Conservation (phyloP, 2,888 invertebrate species). For the Nemapogon koenigi region DNA sequence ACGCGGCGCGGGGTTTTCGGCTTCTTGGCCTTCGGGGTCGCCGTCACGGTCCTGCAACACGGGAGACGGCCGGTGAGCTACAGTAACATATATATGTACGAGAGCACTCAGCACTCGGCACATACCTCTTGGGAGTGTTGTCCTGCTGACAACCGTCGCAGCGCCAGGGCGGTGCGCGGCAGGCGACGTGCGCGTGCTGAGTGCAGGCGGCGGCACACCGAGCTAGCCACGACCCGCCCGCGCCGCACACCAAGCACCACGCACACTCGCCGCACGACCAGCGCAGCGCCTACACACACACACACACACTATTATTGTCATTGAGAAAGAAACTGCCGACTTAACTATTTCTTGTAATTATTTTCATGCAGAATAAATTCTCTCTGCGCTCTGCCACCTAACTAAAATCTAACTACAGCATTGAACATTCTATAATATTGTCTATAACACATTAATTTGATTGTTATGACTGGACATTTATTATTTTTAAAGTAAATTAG, state of each 20-base stretch:
- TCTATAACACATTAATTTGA: no score
- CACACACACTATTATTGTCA: constrained; percentile 5
- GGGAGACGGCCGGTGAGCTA: background rate
- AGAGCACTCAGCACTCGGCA: background rate
- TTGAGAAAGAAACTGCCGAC: no score
- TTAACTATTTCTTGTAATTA: no score
- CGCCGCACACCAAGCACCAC: constrained; percentile 32
- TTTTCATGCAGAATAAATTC: no score
- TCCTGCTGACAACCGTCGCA: constrained; percentile 28
- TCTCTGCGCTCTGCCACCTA: no score
- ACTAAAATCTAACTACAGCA: no score
- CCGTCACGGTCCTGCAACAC: constrained; percentile 31
- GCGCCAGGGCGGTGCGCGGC: constrained; percentile 32
- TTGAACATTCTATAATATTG: no score
- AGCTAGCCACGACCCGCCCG: constrained; percentile 27
- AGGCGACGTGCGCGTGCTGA: constrained; percentile 32
- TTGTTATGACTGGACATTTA: no score
- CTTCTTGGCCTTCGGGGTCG: constrained; percentile 36
- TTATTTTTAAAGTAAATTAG: no score
- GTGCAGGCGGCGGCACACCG: constrained; percentile 34
- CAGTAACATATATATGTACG: background rate
- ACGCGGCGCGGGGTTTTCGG: constrained; percentile 28
- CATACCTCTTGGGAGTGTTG: constrained; percentile 16
- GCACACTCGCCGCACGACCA: constrained; percentile 53
- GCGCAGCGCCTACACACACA: constrained; percentile 30